Percentiles rank a stretch among this genome's conserved stretches.
phyloP scores from a whole-genome alignment of 2,797 vertebrate species.

The Oryzias dopingdopingensis region DNA sequence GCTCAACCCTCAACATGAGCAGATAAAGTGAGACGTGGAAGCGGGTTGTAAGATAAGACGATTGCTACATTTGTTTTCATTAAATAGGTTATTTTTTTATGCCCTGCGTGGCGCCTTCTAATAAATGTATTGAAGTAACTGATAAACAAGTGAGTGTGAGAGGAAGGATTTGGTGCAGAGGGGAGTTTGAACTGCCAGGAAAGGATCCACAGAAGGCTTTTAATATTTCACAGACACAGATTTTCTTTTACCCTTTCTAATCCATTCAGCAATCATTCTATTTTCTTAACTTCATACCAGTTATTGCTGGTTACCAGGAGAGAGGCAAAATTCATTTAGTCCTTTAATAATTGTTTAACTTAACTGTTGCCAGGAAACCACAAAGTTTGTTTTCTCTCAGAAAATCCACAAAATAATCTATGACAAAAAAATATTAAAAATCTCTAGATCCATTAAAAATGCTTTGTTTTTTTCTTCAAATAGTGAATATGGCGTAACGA shows the following conservation, averaged over 20 bases:
- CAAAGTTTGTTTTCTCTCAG: slow-evolving; percentile 3
- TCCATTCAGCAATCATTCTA: background rate
- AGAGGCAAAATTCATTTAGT: too few species aligned
- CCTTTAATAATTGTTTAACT: too few species aligned
- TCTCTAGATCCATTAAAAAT: too few species aligned
- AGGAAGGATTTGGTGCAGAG: slow-evolving; percentile 23
- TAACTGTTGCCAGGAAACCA: too few species aligned
- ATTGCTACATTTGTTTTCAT: slow-evolving; percentile 54
- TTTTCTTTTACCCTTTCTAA: slow-evolving; percentile 16
- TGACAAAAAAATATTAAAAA: background rate
- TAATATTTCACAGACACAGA: slow-evolving; percentile 10
- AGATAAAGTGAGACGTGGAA: slow-evolving; percentile 36
- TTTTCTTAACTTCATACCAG: too few species aligned
- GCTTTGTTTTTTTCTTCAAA: background rate
- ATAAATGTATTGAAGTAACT: slow-evolving; percentile 23
- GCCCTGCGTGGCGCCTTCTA: slow-evolving; percentile 11
- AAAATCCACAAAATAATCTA: slow-evolving; percentile 4
- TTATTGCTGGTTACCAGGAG: too few species aligned
- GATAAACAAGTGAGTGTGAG: slow-evolving; percentile 22
- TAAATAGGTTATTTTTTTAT: slow-evolving; percentile 35
- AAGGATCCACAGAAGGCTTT: slow-evolving; percentile 14
- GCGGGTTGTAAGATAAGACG: slow-evolving; percentile 39
- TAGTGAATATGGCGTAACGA: too few species aligned
- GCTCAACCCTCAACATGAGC: slow-evolving; percentile 37
- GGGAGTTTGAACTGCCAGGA: slow-evolving; percentile 1